phyloP scores from a whole-genome alignment of 30 jellyfish, hydroid and myxozoan genomes.

The Hydractinia symbiolongicarpus region DNA sequence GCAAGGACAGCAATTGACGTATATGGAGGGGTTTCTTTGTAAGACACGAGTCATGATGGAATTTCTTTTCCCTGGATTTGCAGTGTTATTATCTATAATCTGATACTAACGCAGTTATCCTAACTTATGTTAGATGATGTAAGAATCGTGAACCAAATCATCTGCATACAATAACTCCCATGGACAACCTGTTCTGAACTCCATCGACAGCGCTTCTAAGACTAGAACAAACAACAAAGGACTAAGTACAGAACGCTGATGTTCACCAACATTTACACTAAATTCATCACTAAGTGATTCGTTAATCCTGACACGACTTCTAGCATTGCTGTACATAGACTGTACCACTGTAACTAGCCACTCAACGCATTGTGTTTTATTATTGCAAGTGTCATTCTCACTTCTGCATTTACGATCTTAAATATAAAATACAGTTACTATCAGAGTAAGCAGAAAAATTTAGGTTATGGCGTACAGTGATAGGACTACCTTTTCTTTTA shows the following conservation, averaged over 20 bases:
- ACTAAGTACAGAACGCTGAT: no score
- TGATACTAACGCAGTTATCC: not conserved
- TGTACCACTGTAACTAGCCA: no score
- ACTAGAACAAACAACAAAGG: no score
- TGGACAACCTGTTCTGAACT: no score
- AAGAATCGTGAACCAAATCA: no score
- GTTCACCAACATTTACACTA: no score
- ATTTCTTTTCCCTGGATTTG: not conserved
- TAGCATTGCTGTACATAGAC: no score
- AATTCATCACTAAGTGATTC: no score
- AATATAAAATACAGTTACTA: not conserved
- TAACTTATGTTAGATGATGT: not conserved
- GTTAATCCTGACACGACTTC: no score
- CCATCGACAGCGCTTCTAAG: no score
- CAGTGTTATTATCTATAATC: not conserved
- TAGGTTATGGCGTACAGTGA: not conserved
- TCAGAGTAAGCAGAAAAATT: not conserved
- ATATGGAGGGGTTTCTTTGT: not conserved
- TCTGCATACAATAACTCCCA: no score
- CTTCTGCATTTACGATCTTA: not conserved
- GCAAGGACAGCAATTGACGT: slow-evolving; percentile 11
- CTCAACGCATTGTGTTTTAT: not conserved
- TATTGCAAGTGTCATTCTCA: not conserved
- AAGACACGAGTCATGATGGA: slow-evolving; percentile 6
- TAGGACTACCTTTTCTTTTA: not conserved